Percentiles rank a stretch among this genome's conserved stretches.
phyloP scores from a whole-genome alignment of 2,797 vertebrate species.

The Falco concolor region DNA sequence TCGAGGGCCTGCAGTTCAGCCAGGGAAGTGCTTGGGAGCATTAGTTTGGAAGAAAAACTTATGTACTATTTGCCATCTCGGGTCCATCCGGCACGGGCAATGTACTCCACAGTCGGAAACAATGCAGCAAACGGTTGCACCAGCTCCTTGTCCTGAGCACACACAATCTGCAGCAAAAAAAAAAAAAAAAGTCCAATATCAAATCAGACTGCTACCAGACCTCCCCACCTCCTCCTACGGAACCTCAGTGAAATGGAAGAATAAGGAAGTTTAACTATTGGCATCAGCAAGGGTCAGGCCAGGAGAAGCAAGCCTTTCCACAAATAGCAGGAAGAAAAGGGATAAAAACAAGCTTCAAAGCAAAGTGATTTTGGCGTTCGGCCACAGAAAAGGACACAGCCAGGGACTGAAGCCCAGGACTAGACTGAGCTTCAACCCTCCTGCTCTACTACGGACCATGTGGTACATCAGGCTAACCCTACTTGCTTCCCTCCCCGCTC shows the following conservation, averaged over 20 bases:
- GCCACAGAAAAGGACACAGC: neutral
- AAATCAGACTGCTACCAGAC: neutral
- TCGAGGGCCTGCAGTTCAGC: neutral
- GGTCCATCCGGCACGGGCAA: constrained; percentile 95
- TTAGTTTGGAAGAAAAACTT: neutral
- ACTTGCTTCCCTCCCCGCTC: neutral
- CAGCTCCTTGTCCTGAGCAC: constrained; percentile 87
- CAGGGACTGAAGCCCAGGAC: neutral
- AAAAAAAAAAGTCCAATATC: neutral
- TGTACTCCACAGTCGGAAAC: constrained; percentile 92
- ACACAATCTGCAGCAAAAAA: constrained; percentile 79
- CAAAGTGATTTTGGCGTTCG: neutral
- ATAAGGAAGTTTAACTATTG: neutral
- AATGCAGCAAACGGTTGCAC: constrained; percentile 84
- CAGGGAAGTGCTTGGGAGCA: neutral
- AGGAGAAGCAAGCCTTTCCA: neutral
- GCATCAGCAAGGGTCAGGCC: neutral
- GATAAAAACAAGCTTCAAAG: neutral
- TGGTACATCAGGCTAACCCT: neutral
- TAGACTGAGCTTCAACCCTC: neutral
- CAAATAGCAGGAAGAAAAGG: neutral
- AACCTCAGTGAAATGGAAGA: neutral
- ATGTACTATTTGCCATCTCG: constrained; percentile 92
- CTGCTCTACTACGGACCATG: neutral
- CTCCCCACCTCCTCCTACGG: neutral